Evolutionary conservation across 2,888 invertebrate genomes (phyloP).

Genomic region (Caenorhabditis japonica): DNA sequence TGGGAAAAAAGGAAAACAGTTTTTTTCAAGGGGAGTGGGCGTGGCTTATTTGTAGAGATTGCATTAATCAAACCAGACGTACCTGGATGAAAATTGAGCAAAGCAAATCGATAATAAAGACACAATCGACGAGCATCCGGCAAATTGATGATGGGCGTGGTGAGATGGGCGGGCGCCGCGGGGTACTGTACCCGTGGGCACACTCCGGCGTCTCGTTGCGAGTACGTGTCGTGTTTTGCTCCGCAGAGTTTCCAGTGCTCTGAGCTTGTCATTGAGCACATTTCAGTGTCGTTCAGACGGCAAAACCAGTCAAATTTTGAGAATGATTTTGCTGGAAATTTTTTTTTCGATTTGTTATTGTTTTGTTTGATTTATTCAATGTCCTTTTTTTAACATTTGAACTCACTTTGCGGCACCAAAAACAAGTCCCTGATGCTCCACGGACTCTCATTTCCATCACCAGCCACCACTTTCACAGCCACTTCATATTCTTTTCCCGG

Average conservation of each 20-base stretch:
- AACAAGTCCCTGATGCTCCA: conserved; percentile 72
- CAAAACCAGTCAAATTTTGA: conserved; percentile 45
- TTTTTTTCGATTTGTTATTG: neutral
- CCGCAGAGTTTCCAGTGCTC: conserved; percentile 50
- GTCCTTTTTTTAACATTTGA: neutral
- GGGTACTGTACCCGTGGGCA: conserved; percentile 44
- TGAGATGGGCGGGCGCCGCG: conserved; percentile 38
- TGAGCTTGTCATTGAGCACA: conserved; percentile 36
- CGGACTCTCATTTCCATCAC: conserved; percentile 69
- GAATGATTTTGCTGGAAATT: conserved; percentile 6
- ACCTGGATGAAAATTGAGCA: conserved; percentile 52
- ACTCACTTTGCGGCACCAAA: conserved; percentile 58
- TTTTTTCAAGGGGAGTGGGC: too few species aligned
- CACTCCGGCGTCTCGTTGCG: conserved; percentile 34
- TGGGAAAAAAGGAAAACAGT: too few species aligned
- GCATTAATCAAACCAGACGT: too few species aligned
- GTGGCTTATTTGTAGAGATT: too few species aligned
- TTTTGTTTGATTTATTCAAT: neutral
- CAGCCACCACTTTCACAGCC: conserved; percentile 67
- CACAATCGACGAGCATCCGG: conserved; percentile 43
- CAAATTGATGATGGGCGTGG: conserved; percentile 34
- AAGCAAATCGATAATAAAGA: conserved; percentile 38
- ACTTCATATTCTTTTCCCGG: conserved; percentile 67
- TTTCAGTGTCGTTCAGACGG: conserved; percentile 45
- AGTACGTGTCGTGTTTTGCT: conserved; percentile 34